Evolutionary conservation across 2,888 invertebrate species (phyloP), one percentile per base, ranked within the genome.

Genomic region (Melinaea menophilus): DNA sequence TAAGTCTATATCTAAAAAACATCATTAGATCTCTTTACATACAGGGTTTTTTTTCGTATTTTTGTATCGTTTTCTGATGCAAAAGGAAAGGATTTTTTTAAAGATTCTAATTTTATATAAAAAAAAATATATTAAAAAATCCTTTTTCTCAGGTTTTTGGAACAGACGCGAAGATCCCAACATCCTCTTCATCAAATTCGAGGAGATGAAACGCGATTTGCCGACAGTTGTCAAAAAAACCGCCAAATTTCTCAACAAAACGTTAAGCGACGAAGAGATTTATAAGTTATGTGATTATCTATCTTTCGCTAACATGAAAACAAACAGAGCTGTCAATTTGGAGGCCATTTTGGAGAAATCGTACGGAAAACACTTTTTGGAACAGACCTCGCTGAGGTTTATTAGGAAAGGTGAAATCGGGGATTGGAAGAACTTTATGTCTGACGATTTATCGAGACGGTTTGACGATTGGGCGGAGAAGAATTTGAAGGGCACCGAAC

Each of bases 361-460:
- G 0, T 91, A 88, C 34, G 89, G 90, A 0, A 83, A 82, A 45
- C 86, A 86, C 58, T 87, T 86, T 61, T 79, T 91, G 48, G 85
- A 90, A 31, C 88, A 92, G 55, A 90, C 92, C 0, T 81, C 92
- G 45, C 73, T 88, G 0, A 93, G 93, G 72, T 95, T 95, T 72
- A 94, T 95, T 66, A 91, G 95, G 13, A 95, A 95, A 81, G 96
- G 96, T 0, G 92, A 93, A 78, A 93, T 96, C 22, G 96, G 96
- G 0, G 96, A 96, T 73, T 95, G 95, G 96, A 94, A 93, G 74
- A 95, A 95, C 78, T 92, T 94, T 66, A 95, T 97, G 93, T 93
- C 94, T 0, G 92, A 93, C 2, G 94, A 95, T 73, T 87, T 96
- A 73, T 94, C 95, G 0, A 85, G 91, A 59, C 89, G 92, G 70